Evolutionary conservation across 2,888 invertebrate genomes (phyloP).

Genomic region (Acronicta leporina): DNA sequence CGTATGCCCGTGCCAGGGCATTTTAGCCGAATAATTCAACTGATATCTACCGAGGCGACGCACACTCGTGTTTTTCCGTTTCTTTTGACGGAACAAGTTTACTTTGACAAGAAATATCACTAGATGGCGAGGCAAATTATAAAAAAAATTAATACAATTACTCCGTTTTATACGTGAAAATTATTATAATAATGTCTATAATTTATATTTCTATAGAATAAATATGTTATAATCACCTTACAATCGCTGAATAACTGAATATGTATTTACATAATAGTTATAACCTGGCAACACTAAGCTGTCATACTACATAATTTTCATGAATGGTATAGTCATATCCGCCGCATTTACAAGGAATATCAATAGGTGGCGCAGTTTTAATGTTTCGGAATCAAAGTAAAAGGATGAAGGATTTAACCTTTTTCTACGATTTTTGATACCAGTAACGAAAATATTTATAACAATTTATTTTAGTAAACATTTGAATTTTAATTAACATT

Average conservation of each 20-base stretch:
- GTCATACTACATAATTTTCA: conserved; percentile 19
- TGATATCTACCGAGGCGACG: conserved; percentile 89
- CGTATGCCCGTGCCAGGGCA: conserved; percentile 90
- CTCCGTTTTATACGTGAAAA: neutral
- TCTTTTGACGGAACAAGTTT: conserved; percentile 84
- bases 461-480: no score
- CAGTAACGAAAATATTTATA: conserved; percentile 36
- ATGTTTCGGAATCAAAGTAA: conserved; percentile 20
- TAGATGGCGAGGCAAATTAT: conserved; percentile 69
- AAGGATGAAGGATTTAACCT: conserved; percentile 43
- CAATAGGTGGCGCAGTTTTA: conserved; percentile 57
- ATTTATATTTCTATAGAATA: neutral
- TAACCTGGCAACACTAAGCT: conserved; percentile 29
- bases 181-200: neutral
- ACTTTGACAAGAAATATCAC: conserved; percentile 58
- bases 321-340: conserved; percentile 31
- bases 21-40: conserved; percentile 90
- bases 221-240: rapidly evolving
- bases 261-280: neutral
- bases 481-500: no score
- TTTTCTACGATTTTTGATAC: conserved; percentile 35
- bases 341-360: neutral
- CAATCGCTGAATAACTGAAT: neutral
- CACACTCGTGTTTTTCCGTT: conserved; percentile 89
- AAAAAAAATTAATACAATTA: neutral